Evolutionary conservation across 2,113 vertebrate genomes (phyloP), one percentile per base, ranked within the genome.

Genomic region (Isichthys henryi): DNA sequence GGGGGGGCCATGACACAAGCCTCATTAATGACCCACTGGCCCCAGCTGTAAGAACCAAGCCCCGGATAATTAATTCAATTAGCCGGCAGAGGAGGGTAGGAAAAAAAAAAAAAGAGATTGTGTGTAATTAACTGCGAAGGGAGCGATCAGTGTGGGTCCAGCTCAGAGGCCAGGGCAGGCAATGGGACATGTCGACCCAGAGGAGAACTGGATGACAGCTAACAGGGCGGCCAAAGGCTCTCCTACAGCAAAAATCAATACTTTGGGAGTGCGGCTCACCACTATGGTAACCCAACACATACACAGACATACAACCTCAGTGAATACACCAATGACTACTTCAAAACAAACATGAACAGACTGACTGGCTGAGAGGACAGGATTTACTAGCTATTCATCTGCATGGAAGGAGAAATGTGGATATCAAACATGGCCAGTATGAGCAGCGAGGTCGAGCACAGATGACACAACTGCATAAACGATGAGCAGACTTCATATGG

Each of bases 41-140:
- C 95, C 92, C 96, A 96, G 96, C 96, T 96, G 96, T 96, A 95
- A 95, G 95, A 95, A 95, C 95, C 93, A 96, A 96, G 96, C 96
- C 95, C 95, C 95, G 95, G 96, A 96, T 97, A 96, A 97, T 97
- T 97, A 97, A 97, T 97, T 96, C 96, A 97, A 97, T 97, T 97
- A 97, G 96, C 96, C 96, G 95, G 95, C 95, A 96, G 95, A 96
- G 96, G 96, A 97, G 96, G 96, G 96, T 95, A 95, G 95, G 96
- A 95, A 5, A 46, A 2, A 1, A 5, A 52, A 95, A 96, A 90
- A 96, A 96, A 49, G 95, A 96, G 96, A 96, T 96, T 96, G 96
- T 96, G 95, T 95, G 94, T 96, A 96, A 97, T 96, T 96, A 96
- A 96, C 95, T 95, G 92, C 95, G 95, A 95, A 94, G 95, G 95